Evolutionary conservation across 1,140 invertebrate genomes (phyloP).

Genomic region (Drosophila grimshawi): DNA sequence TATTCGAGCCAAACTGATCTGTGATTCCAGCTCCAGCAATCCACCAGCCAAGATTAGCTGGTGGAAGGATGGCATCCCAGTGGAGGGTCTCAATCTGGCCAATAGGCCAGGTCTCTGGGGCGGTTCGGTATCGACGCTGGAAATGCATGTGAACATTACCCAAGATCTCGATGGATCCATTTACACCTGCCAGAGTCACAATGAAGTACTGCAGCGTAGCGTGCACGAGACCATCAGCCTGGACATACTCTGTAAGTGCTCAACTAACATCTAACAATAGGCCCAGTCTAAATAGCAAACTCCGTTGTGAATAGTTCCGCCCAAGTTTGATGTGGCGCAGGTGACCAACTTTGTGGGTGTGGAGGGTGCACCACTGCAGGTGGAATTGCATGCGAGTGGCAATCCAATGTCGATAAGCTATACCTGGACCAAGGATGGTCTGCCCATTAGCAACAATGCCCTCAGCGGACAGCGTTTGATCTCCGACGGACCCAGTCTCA

Average conservation of each 20-base stretch:
- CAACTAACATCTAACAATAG: background rate
- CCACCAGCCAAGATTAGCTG: conserved; percentile 95
- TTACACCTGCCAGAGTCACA: conserved; percentile 97
- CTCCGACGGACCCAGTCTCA: conserved; percentile 91
- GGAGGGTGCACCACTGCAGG: conserved; percentile 92
- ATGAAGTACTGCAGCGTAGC: conserved; percentile 91
- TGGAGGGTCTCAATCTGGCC: conserved; percentile 89
- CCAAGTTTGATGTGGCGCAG: conserved; percentile 88
- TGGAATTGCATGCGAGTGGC: conserved; percentile 92
- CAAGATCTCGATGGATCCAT: conserved; percentile 93
- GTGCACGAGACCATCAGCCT: conserved; percentile 95
- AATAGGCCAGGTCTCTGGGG: conserved; percentile 90
- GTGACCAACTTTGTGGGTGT: conserved; percentile 88
- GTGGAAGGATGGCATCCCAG: conserved; percentile 93
- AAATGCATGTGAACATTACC: conserved; percentile 92
- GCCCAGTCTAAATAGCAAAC: background rate
- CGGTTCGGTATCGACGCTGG: conserved; percentile 92
- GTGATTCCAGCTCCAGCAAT: conserved; percentile 96
- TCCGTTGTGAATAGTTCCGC: conserved; percentile 87
- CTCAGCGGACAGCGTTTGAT: conserved; percentile 87
- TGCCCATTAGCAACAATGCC: conserved; percentile 86
- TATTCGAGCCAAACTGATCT: conserved; percentile 91
- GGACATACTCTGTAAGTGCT: conserved; percentile 94
- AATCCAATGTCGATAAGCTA: conserved; percentile 94
- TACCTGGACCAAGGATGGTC: conserved; percentile 94